Conservation (phyloP, 1,140 invertebrate species). For the Caerostris darwini region DNA sequence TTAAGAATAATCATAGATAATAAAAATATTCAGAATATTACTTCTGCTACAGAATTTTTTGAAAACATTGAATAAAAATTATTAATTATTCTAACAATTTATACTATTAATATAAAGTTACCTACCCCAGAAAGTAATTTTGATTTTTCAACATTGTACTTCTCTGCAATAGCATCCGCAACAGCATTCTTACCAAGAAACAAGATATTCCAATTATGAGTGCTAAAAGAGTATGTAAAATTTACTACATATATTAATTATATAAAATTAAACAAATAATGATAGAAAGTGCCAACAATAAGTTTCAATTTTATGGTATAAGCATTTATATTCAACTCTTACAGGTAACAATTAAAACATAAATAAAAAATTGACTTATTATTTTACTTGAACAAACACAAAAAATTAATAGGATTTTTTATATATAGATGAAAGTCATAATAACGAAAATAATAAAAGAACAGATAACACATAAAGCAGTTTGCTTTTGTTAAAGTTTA, state of each 20-base stretch:
- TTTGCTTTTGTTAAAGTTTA: too few relatives aligned
- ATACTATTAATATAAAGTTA: neutral
- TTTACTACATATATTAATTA: neutral
- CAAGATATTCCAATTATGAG: slow-evolving; percentile 98
- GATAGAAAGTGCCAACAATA: neutral
- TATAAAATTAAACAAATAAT: slow-evolving; percentile 44
- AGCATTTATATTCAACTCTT: too few relatives aligned
- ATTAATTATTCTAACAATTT: neutral
- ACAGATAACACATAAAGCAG: too few relatives aligned
- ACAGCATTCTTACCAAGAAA: slow-evolving; percentile 97
- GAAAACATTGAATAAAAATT: neutral
- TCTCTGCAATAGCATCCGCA: slow-evolving; percentile 93
- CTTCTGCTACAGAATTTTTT: too few relatives aligned
- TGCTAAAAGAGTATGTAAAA: slow-evolving; percentile 82
- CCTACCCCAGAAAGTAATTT: slow-evolving; percentile 83
- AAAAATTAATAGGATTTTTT: too few relatives aligned
- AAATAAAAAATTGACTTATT: too few relatives aligned
- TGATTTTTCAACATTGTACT: slow-evolving; percentile 93
- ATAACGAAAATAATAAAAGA: too few relatives aligned
- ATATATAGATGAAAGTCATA: too few relatives aligned
- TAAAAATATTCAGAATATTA: too few relatives aligned
- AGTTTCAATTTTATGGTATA: neutral
- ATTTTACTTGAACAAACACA: too few relatives aligned
- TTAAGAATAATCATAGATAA: too few relatives aligned
- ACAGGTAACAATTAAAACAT: too few relatives aligned